Percentiles rank a stretch among this genome's conserved stretches.
phyloP scores from a whole-genome alignment of 2,113 vertebrate species.

The Smithornis capensis region DNA sequence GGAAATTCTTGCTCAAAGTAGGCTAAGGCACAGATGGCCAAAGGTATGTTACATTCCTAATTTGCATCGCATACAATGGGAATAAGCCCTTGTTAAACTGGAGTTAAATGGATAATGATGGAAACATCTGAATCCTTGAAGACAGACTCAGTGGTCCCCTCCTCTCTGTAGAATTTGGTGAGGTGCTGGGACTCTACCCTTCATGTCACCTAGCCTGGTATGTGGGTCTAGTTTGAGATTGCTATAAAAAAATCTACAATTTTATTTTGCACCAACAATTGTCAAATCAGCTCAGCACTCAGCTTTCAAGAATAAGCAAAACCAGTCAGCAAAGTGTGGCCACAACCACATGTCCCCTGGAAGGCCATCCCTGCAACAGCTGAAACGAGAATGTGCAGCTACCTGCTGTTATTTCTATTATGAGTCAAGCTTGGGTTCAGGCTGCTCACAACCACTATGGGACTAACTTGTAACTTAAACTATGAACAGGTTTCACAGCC shows the following conservation, averaged over 20 bases:
- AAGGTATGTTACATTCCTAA: not conserved
- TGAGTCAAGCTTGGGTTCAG: not conserved
- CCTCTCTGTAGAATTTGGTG: not conserved
- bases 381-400: not conserved
- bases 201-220: not conserved
- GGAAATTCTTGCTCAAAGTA: not conserved
- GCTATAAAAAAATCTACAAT: not conserved
- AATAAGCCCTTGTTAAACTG: not conserved
- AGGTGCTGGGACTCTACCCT: not conserved
- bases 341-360: not conserved
- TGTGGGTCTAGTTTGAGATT: not conserved
- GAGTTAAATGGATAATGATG: not conserved
- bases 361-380: not conserved
- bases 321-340: not conserved
- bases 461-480: not conserved
- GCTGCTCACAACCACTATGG: not conserved
- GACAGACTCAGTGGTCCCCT: not conserved
- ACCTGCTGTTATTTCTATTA: conserved; percentile 1
- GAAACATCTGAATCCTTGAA: not conserved
- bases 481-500: conserved; percentile 1
- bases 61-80: not conserved
- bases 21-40: not conserved
- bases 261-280: not conserved
- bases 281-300: not conserved
- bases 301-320: not conserved